Evolutionary conservation across 2,888 invertebrate genomes (phyloP).

Genomic region (Aquatica leii): DNA sequence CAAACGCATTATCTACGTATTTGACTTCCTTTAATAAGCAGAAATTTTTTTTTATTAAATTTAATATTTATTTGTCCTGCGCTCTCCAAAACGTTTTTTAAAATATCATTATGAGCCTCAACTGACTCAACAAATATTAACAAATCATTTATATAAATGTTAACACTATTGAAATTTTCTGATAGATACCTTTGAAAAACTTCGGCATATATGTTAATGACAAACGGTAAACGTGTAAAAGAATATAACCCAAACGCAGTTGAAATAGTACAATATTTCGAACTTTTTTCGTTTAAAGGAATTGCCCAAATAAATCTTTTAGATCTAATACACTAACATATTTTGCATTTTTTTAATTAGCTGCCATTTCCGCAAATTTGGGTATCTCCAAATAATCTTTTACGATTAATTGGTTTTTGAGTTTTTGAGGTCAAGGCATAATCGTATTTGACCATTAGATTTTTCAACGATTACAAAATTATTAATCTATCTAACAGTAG

Average conservation of each 20-base stretch:
- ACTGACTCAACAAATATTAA: background rate
- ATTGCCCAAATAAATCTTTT: background rate
- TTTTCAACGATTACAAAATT: background rate
- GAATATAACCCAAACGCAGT: slow-evolving; percentile 4
- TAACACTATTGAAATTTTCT: background rate
- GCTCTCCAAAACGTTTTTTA: slow-evolving; percentile 11
- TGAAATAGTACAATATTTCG: background rate
- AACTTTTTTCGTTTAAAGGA: background rate
- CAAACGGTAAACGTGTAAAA: background rate
- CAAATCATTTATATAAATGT: background rate
- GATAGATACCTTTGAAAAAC: too few species aligned
- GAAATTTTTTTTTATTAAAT: slow-evolving; percentile 14
- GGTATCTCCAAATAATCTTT: background rate
- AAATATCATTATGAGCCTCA: slow-evolving; percentile 14
- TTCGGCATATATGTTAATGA: background rate
- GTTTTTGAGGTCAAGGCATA: background rate
- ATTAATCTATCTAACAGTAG: background rate
- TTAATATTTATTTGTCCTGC: slow-evolving; percentile 8
- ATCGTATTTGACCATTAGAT: background rate
- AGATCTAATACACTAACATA: background rate
- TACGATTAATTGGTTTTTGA: background rate
- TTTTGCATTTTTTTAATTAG: background rate
- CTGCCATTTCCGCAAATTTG: background rate
- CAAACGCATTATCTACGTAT: slow-evolving; percentile 14
- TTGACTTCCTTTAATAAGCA: background rate